Evolutionary conservation across 23 tunicate species (phyloP), one percentile per base, ranked within the genome.

Genomic region (Trididemnum clinides): DNA sequence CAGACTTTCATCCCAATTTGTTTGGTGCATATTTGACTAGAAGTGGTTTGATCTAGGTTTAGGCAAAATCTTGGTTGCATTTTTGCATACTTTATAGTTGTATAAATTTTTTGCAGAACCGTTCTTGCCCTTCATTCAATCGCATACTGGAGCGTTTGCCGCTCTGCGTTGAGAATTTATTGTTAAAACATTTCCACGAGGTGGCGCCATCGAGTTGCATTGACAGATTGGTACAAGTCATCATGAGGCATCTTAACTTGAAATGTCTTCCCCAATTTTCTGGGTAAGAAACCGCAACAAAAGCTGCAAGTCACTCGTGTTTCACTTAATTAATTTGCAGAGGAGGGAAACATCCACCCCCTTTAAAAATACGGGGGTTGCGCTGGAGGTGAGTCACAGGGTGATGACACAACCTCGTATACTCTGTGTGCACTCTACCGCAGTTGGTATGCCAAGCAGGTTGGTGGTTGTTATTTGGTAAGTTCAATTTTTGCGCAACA

Each of bases 121-220:
- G 96, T 20, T 33, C 19, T 26, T 88, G 28, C 74, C 10, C 82
- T 20, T 96, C 99, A 33, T 96, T 90, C 74, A 23, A 39, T 57
- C 74, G 99, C 57, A 91, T 87, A 38, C 85, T 96, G 32, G 92
- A 88, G 78, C 96, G 99, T 33, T 78, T 96, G 0, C 74, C 72
- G 10, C 28, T 83, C 36, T 91, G 96, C 38, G 85, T 96, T 70
- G 93, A 90, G 49, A 79, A 96, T 80, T 64, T 96, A n/a, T 50
- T 96, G 80, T 39, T 96, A 54, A 96, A 96, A 79, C 97, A 96
- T 18, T 96, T 87, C 39, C 99, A 96, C 83, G 99, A 96, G 72
- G 86, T 78, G 70, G 90, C 91, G 66, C 77, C 87, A 35, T 59
- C 44, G 50, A 71, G 77, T 4, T 85, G 84, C 71, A 0, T 88